Evolutionary conservation across 2,797 vertebrate species (phyloP).

Genomic region (Mus spretus): DNA sequence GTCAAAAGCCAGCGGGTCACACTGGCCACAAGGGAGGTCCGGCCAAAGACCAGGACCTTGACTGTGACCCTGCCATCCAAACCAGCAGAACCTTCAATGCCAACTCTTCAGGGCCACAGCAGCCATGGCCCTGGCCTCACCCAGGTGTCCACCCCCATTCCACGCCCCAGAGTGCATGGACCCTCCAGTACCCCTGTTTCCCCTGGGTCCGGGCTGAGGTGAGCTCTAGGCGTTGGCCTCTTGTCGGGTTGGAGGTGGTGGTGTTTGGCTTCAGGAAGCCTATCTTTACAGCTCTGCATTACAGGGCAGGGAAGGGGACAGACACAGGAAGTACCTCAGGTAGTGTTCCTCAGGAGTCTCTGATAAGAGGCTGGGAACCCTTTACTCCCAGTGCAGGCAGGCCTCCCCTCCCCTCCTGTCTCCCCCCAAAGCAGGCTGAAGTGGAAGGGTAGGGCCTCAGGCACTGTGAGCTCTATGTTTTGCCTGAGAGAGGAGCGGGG

Average conservation of each 20-base stretch:
- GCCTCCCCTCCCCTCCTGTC: too few relatives aligned
- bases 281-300: background rate
- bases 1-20: constrained; percentile 76
- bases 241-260: background rate
- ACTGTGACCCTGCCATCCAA: constrained; percentile 1
- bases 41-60: constrained; percentile 20
- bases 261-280: background rate
- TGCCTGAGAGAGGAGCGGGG: background rate
- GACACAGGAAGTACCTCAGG: background rate
- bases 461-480: background rate
- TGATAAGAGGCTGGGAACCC: background rate
- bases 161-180: background rate
- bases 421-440: too few relatives aligned
- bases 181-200: background rate
- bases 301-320: background rate
- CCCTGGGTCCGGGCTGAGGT: constrained; percentile 42
- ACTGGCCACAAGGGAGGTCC: constrained; percentile 40
- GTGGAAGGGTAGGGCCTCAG: background rate
- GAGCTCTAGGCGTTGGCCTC: background rate
- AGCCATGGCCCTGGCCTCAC: background rate
- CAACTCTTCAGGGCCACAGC: constrained; percentile 59
- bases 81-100: constrained; percentile 42
- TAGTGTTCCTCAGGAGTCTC: background rate
- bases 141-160: background rate
- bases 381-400: background rate